Base-by-base conservation (phyloP, 2,888 invertebrate species). In the Pteria penguin region DNA sequence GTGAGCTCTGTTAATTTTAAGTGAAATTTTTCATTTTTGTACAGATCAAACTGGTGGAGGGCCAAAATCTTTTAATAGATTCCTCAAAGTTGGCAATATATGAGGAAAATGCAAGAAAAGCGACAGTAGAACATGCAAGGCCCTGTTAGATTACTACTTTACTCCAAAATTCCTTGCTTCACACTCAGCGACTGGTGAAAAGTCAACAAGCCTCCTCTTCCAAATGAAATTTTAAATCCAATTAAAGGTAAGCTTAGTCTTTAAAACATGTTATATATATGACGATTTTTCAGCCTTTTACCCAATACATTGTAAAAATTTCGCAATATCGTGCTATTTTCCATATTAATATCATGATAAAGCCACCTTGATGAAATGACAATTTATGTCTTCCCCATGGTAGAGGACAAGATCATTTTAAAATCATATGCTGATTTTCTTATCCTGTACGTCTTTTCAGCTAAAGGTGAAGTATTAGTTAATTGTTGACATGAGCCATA, bases 161-260 rank as follows among this genome's bases (percentile, higher is more conserved):
- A 5, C 60, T 11, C 29, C 60, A 60, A 60, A 60, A 29, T 60
- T 26, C 11, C 60, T 11, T 2, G 60, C 60, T 4, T 27, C 60
- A 4, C 29, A 60, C 60, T 60, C 60, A 11, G 60, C 60, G 4
- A 60, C 27, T 24, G 60, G 60, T 26, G 60, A 60, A 27, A 60
- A 60, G 27, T 60, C 60, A 18, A 3, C 18, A 60, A 60, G 27
- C 60, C 60, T 8, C 24, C 24, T 11, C 60, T 60, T 60, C 60
- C 60, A 60, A 27, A 24, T n/a, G 27, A n/a, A 4, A 26, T 26
- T 18, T 8, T 60, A 26, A 18, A 18, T 26, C 22, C 60, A 3
- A 60, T 60, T 26, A 60, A 26, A 26, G 60, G 60, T 18, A 26
- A 24, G 60, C 27, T 8, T 18, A 14, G 4, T n/a, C 22, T 3